Evolutionary conservation across 2,888 invertebrate species (phyloP).

Genomic region (Cheilosia pagana): DNA sequence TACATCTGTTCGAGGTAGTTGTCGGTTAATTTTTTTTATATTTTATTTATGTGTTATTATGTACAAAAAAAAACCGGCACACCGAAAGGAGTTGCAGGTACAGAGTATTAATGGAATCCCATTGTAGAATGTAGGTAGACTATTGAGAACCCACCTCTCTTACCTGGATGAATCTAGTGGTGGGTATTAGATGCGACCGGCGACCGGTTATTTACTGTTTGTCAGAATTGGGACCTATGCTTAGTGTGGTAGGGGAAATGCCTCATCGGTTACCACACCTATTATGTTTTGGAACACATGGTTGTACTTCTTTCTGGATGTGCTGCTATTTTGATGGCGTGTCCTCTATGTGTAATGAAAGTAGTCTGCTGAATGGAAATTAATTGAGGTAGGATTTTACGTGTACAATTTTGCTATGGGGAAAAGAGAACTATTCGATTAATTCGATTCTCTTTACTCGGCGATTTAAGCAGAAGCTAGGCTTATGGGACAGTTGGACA

Average conservation of each 20-base stretch:
- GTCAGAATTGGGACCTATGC: not conserved
- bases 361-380: slow-evolving; percentile 7
- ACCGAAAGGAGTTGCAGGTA: slow-evolving; percentile 41
- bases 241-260: slow-evolving; percentile 27
- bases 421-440: not conserved
- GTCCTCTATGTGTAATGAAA: slow-evolving; percentile 10
- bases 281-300: slow-evolving; percentile 33
- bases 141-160: slow-evolving; percentile 28
- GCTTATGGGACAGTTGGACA: too few species aligned
- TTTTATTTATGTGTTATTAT: slow-evolving; percentile 12
- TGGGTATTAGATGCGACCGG: slow-evolving; percentile 12
- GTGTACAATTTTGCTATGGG: not conserved
- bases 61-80: slow-evolving; percentile 23
- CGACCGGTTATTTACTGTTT: slow-evolving; percentile 41
- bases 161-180: slow-evolving; percentile 17
- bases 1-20: slow-evolving; percentile 51
- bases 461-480: too few species aligned
- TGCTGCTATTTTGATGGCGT: not conserved
- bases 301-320: not conserved
- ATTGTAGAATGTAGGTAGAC: slow-evolving; percentile 6
- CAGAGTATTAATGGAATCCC: slow-evolving; percentile 8
- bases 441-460: too few species aligned
- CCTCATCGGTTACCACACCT: slow-evolving; percentile 31
- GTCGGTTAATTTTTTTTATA: slow-evolving; percentile 11
- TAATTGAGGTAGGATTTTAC: slow-evolving; percentile 51